Conservation (phyloP, 2,113 vertebrate genomes). For the Cyprinodon brontotheroides region DNA sequence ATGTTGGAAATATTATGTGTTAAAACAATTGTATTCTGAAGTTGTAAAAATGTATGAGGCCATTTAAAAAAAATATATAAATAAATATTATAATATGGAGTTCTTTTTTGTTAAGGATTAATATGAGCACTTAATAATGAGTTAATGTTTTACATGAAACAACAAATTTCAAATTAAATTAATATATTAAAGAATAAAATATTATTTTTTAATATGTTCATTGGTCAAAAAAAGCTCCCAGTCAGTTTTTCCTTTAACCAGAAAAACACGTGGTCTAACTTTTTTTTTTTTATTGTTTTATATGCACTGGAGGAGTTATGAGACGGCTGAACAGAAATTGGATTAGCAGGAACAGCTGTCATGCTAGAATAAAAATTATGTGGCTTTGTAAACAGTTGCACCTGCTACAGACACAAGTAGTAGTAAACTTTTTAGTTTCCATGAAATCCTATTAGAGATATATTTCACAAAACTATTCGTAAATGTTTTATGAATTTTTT, state of each 20-base stretch:
- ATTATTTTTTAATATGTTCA: neutral
- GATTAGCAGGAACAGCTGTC: constrained; percentile 24
- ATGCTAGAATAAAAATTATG: neutral
- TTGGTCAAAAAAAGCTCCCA: neutral
- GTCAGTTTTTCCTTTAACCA: neutral
- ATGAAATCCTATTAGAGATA: neutral
- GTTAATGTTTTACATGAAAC: neutral
- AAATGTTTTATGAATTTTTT: neutral
- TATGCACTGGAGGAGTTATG: neutral
- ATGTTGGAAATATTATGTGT: neutral
- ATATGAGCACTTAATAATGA: neutral
- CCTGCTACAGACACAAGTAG: constrained; percentile 34
- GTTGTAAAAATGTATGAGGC: neutral
- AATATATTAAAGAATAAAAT: too few species aligned
- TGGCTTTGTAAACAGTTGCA: constrained; percentile 10
- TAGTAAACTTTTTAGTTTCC: constrained; percentile 9
- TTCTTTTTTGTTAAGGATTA: neutral
- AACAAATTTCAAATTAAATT: neutral
- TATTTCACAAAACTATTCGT: constrained; percentile 14
- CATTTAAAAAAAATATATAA: neutral
- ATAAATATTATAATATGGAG: too few species aligned
- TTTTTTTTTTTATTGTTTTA: neutral
- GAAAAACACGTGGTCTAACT: neutral
- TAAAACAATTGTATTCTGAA: neutral
- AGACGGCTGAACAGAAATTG: neutral